These are phyloP conservation scores for Chaitophorus viminalis DNA, from an alignment of 2,888 invertebrate genomes.

Conservation along the genomic window DNA sequence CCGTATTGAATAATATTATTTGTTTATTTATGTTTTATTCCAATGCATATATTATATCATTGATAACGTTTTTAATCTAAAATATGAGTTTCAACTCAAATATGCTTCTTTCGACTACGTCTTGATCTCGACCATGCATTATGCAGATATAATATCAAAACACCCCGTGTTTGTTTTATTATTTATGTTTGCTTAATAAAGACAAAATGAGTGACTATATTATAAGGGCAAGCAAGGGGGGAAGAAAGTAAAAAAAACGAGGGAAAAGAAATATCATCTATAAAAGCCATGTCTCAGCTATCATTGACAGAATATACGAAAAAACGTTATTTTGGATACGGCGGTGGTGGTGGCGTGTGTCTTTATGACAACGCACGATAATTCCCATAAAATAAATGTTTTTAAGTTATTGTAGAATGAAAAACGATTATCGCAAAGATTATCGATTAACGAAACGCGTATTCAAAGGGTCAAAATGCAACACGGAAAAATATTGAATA, in stretches of 20 bases:
- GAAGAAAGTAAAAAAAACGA: not conserved
- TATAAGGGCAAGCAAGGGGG: not conserved
- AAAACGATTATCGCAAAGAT: constrained; percentile 35
- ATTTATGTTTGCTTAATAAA: constrained; percentile 16
- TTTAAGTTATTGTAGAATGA: constrained; percentile 26
- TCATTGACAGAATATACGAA: constrained; percentile 17
- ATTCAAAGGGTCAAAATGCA: constrained; percentile 7
- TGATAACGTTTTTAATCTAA: constrained; percentile 1
- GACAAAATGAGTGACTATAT: not conserved
- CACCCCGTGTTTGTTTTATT: not conserved
- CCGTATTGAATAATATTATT: not conserved
- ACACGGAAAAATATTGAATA: constrained; percentile 11
- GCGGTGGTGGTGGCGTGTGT: not conserved
- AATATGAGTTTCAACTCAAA: constrained; percentile 1
- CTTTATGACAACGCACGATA: constrained; percentile 14
- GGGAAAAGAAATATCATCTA: not conserved
- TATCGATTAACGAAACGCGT: not conserved
- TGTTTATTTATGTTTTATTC: not conserved
- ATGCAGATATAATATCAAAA: not conserved
- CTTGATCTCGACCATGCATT: not conserved
- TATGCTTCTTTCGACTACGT: not conserved
- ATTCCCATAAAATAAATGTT: constrained; percentile 41
- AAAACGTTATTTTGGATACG: constrained; percentile 10
- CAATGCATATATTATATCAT: not conserved
- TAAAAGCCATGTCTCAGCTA: not conserved